These are phyloP conservation scores for Rhynchomys soricoides DNA, from an alignment of 2,113 vertebrate genomes.

Conservation along the genomic window DNA sequence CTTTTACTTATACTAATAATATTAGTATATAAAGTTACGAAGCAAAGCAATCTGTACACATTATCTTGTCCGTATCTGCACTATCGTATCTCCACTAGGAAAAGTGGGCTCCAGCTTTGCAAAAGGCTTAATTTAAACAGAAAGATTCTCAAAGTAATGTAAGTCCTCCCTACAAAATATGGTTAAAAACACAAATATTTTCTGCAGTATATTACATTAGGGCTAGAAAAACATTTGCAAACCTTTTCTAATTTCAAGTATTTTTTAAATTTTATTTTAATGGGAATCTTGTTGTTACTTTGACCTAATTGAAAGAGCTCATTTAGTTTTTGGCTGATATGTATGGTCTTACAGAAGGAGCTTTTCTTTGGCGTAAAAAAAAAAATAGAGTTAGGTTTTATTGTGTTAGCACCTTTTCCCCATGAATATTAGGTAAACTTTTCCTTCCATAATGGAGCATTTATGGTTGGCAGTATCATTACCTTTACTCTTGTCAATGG, in stretches of 20 bases:
- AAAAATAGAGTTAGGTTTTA: neutral
- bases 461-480: neutral
- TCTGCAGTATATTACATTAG: neutral
- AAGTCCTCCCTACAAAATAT: constrained; percentile 28
- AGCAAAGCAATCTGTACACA: neutral
- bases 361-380: constrained; percentile 39
- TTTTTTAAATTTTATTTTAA: neutral
- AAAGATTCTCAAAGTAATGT: constrained; percentile 32
- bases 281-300: neutral
- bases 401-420: neutral
- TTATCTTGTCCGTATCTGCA: constrained; percentile 20
- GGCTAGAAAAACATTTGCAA: neutral
- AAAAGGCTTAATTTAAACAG: constrained; percentile 56
- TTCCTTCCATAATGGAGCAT: neutral
- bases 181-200: constrained; percentile 25
- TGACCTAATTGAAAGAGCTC: neutral
- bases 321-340: neutral
- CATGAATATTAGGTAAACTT: neutral
- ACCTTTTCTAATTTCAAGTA: neutral
- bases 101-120: neutral
- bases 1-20: neutral
- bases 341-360: neutral
- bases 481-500: neutral
- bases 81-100: constrained; percentile 7
- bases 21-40: neutral